Base-by-base conservation (phyloP, 2,113 vertebrate species). In the Hippocampus mohnikei region DNA sequence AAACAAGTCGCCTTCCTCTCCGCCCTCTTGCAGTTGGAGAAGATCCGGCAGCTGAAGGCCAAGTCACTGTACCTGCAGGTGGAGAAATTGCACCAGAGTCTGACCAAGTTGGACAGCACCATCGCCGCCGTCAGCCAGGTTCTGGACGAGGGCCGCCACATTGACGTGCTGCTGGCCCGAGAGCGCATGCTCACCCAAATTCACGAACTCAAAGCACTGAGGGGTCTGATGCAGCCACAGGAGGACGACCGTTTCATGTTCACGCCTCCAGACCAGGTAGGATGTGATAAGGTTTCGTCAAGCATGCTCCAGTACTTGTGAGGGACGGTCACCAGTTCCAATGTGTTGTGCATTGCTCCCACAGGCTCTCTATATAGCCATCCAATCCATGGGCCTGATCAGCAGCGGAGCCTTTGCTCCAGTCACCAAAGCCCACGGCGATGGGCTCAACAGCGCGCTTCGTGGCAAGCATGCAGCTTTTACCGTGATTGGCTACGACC, bases 1-100 rank as follows among this genome's bases (percentile, higher is more conserved):
- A 12, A 48, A 48, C 46, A 4, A 16, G 5, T 48, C 15, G 0
- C 13, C 15, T 48, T 48, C 11, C 75, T 25, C n/a, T 3, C 58
- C 8, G n/a, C 20, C 33, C 10, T 37, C 70, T 25, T 20, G 1
- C 85, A 99, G 97, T 94, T 99, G 70, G 97, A 99, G 88, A 99
- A 99, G 91, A 98, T 99, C 81, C 95, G 97, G 41, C 96, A 99
- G 87, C 93, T 99, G 87, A 99, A 99, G 88, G 96, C 96, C 75
- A 98, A 99, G 91, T 98, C 97, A 2, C 92, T 99, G 52, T 98
- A 98, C 88, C 92, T 98, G 85, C 97, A 99, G 87, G 95, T 98
- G 70, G 97, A 99, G 75, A 98, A 98, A 81, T 91, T 99, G 41
- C 95, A 97, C 75, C 97, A 98, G 86, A 97, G 94, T 90, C 92